Conservation (phyloP, 2,888 invertebrate genomes). For the Malthinus seriepunctatus region DNA sequence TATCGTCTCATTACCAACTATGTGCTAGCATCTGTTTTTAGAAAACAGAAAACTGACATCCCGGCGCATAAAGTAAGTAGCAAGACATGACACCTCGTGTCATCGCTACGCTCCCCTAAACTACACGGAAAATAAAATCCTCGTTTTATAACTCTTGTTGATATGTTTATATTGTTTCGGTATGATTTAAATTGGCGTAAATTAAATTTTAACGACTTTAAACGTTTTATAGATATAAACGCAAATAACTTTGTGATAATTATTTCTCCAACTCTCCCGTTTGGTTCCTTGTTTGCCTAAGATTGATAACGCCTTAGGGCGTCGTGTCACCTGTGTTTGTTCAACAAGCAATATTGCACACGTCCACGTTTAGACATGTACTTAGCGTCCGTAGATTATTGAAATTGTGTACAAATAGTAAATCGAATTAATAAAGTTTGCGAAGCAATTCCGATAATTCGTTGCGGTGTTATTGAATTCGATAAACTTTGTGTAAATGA, state of each 20-base stretch:
- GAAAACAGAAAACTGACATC: conserved; percentile 19
- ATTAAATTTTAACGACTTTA: conserved; percentile 4
- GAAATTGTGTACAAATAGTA: too few relatives aligned
- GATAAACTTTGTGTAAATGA: too few relatives aligned
- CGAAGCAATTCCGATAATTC: too few relatives aligned
- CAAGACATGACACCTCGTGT: conserved; percentile 28
- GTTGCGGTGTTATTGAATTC: too few relatives aligned
- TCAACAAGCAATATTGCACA: not conserved
- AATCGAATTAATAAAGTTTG: too few relatives aligned
- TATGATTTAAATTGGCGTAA: conserved; percentile 8
- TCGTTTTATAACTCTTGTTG: conserved; percentile 14
- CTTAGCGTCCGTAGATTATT: too few relatives aligned
- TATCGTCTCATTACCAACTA: conserved; percentile 24
- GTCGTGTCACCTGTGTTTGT: conserved; percentile 5
- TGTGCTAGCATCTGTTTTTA: conserved; percentile 24
- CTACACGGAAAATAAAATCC: conserved; percentile 2
- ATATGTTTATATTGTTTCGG: conserved; percentile 2
- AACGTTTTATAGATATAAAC: not conserved
- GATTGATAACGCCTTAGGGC: not conserved
- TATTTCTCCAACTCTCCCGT: not conserved
- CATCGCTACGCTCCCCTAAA: conserved; percentile 13
- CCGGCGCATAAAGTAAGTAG: conserved; percentile 19
- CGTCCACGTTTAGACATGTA: not conserved
- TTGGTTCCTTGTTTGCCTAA: not conserved
- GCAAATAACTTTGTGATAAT: not conserved